Base-by-base conservation (phyloP, 2,888 invertebrate species). In the Heliconius sara region DNA sequence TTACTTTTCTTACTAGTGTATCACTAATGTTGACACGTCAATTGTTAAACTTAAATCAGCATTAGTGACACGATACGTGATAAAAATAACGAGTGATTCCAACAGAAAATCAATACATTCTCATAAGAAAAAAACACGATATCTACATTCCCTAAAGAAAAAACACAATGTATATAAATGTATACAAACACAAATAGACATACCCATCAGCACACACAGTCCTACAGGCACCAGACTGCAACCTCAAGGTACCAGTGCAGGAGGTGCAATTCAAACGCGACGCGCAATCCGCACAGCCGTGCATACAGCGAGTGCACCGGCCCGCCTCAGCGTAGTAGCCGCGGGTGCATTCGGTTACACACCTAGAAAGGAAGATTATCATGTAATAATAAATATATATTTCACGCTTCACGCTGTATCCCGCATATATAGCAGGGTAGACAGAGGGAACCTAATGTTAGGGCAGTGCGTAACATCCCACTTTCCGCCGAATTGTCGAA, bases 211-310 rank as follows among this genome's bases (percentile, higher is more conserved):
- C 97, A 87, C 98, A 98, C 3, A 97, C 96, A 1, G 97, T 97
- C 79, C 97, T 95, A 89, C 98, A 98, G 82, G 97, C 97, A 52
- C 98, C 98, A 82, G 97, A 97, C 91, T 98, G 98, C 76, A 98
- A 93, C 86, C 97, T 96, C 84, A 98, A 93, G 1, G 97, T 96
- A 77, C 96, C 96, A n/a, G 96, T 96, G 88, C 98, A 98, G 39
- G 96, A 95, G 0, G 97, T 98, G 88, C 98, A 98, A 90, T 98
- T 98, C 79, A 97, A 96, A 76, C 97, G 96, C 0, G 98, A 97
- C 6, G 97, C 96, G 90, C 98, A 98, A 74, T 96, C 96, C 0
- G 96, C 95, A 90, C 98, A 98, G 5, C 97, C 97, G 89, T 97
- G 97, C 84, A 97, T 93, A 88, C 98, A 98, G 4, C 97, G 97